phyloP scores from a whole-genome alignment of 1,140 invertebrate species.

The Helicorthomorpha holstii region DNA sequence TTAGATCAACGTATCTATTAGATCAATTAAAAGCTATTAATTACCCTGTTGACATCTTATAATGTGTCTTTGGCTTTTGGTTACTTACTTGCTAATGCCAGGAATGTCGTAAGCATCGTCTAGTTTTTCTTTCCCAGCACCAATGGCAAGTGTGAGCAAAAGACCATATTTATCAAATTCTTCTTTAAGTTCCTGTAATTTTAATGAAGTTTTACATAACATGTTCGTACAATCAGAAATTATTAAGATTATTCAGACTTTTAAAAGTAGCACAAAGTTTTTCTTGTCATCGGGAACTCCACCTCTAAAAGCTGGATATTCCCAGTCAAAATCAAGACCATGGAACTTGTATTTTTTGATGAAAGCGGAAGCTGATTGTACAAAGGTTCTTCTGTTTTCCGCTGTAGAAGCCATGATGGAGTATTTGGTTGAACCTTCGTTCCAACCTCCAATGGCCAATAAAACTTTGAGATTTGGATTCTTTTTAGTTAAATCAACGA shows the following conservation, averaged over 20 bases:
- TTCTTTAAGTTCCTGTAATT: slow-evolving; percentile 17
- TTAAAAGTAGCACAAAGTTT: slow-evolving; percentile 11
- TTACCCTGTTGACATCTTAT: too few relatives aligned
- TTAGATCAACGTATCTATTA: slow-evolving; percentile 61
- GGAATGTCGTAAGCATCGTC: slow-evolving; percentile 19
- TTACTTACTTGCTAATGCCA: slow-evolving; percentile 16
- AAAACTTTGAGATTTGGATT: slow-evolving; percentile 45
- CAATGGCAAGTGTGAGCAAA: slow-evolving; percentile 20
- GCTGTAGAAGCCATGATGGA: slow-evolving; percentile 38
- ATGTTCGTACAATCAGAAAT: too few relatives aligned
- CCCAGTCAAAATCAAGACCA: slow-evolving; percentile 45
- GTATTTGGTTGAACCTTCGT: slow-evolving; percentile 49
- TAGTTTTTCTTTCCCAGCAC: slow-evolving; percentile 19
- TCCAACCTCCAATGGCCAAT: slow-evolving; percentile 65
- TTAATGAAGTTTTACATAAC: not conserved
- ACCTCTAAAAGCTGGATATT: slow-evolving; percentile 36
- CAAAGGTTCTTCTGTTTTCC: slow-evolving; percentile 29
- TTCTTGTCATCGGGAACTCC: slow-evolving; percentile 10
- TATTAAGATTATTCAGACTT: too few relatives aligned
- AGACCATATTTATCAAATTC: slow-evolving; percentile 18
- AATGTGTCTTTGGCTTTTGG: too few relatives aligned
- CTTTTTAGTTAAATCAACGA: slow-evolving; percentile 33
- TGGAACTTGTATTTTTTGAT: slow-evolving; percentile 39
- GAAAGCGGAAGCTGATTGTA: slow-evolving; percentile 33
- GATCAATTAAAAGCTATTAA: too few relatives aligned